Evolutionary conservation across 92 coral and sea anemone species (phyloP).

Genomic region (Zoanthus gigantus): DNA sequence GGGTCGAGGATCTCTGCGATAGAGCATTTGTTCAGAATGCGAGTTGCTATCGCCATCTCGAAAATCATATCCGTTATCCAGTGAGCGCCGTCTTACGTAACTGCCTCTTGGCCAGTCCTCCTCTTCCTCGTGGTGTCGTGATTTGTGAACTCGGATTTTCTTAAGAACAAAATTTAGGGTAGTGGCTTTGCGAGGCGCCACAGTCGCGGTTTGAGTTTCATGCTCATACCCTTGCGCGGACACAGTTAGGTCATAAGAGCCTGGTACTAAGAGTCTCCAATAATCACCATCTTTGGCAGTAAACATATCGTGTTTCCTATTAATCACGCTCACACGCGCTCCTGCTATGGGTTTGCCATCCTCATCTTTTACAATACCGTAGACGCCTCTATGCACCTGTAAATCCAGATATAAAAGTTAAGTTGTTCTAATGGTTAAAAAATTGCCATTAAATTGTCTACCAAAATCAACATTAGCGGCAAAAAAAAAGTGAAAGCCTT

Average conservation of each 20-base stretch:
- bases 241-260: slow-evolving; percentile 95
- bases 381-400: slow-evolving; percentile 89
- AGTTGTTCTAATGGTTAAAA: background rate
- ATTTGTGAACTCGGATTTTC: slow-evolving; percentile 75
- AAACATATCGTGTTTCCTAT: slow-evolving; percentile 96
- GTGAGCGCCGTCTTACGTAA: slow-evolving; percentile 25
- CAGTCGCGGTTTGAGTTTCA: slow-evolving; percentile 84
- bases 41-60: slow-evolving; percentile 31
- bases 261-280: slow-evolving; percentile 98
- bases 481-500: too few species aligned
- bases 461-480: too few species aligned
- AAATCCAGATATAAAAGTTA: background rate
- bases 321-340: slow-evolving; percentile 86
- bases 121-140: slow-evolving; percentile 77
- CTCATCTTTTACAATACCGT: slow-evolving; percentile 90
- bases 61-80: slow-evolving; percentile 37
- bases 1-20: slow-evolving; percentile 8
- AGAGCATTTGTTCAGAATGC: slow-evolving; percentile 4
- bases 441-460: too few species aligned
- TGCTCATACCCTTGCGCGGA: slow-evolving; percentile 92
- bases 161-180: slow-evolving; percentile 79
- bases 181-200: slow-evolving; percentile 72
- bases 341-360: slow-evolving; percentile 82
- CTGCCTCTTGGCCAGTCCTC: slow-evolving; percentile 80
- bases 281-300: slow-evolving; percentile 93